Base-by-base conservation (phyloP, 2,113 vertebrate genomes). In the Periophthalmus modestus region DNA sequence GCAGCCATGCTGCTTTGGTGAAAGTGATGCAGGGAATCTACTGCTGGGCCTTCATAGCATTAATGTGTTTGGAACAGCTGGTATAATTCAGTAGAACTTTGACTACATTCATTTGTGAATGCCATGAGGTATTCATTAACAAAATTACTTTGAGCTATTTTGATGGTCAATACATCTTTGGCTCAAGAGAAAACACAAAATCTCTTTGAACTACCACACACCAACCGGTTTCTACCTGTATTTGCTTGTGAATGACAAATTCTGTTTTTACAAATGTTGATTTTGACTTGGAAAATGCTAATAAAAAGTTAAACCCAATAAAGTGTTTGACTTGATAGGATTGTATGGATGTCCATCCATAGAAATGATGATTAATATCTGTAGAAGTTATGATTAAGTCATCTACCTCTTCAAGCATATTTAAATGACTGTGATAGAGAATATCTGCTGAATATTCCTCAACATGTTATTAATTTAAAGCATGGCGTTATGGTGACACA, bases 1-100 rank as follows among this genome's bases (percentile, higher is more conserved):
- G 63, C 57, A 65, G 75, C 77, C 85, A 85, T 82, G 73, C 78
- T 80, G 9, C 39, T 79, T 75, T 87, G 80, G 91, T 88, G 84
- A 88, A 84, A 88, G 88, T 85, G 89, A 88, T 89, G 79, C 77
- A 73, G 78, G 80, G 78, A 84, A 76, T 86, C 79, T 86, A 80
- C 78, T 73, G 83, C 69, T 81, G 74, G 69, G 72, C 33, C 68
- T 77, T 78, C 75, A 84, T 73, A 73, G 70, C 47, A 76, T 67
- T 21, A n/a, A 21, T 57, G 66, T 72, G 72, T 78, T 81, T 70
- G 34, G 23, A 46, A 72, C 47, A 74, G 36, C 21, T 11, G 34
- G 39, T 43, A 73, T 65, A 52, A 66, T 77, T 73, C 66, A 28
- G 71, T 75, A 54, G 47, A 52, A 5, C 5, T 55, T 66, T 66